phyloP scores from a whole-genome alignment of 2,888 invertebrate species.

The Dorcus parallelipipedus region DNA sequence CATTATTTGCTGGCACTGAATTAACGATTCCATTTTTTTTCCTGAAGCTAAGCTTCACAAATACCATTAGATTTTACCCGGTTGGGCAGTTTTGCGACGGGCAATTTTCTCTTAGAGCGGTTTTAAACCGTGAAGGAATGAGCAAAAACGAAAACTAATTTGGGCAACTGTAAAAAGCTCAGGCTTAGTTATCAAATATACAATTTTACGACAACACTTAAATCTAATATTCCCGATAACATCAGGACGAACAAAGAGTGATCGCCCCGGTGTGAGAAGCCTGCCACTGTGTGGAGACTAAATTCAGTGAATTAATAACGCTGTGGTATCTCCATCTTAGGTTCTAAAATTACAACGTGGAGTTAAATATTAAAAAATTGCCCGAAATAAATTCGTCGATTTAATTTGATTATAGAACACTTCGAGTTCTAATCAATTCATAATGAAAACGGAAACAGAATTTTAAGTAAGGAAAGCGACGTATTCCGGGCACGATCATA shows the following conservation, averaged over 20 bases:
- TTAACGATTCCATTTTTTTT: too few relatives aligned
- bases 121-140: too few relatives aligned
- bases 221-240: constrained; percentile 40
- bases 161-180: constrained; percentile 14
- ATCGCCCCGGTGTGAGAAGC: constrained; percentile 35
- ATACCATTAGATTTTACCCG: too few relatives aligned
- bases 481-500: background rate
- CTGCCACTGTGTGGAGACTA: constrained; percentile 35
- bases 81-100: too few relatives aligned
- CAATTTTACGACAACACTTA: constrained; percentile 42
- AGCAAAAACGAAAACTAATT: constrained; percentile 7
- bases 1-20: too few relatives aligned
- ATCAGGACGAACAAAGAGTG: constrained; percentile 35
- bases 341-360: constrained; percentile 26
- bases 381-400: too few relatives aligned
- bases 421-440: background rate
- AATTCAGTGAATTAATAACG: constrained; percentile 33
- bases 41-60: too few relatives aligned
- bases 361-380: constrained; percentile 22
- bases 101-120: too few relatives aligned
- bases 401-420: too few relatives aligned
- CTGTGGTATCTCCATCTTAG: constrained; percentile 28
- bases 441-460: background rate
- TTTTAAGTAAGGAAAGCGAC: background rate
- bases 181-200: constrained; percentile 37